Evolutionary conservation across 2,113 vertebrate species (phyloP).

Genomic region (Ellobius talpinus): DNA sequence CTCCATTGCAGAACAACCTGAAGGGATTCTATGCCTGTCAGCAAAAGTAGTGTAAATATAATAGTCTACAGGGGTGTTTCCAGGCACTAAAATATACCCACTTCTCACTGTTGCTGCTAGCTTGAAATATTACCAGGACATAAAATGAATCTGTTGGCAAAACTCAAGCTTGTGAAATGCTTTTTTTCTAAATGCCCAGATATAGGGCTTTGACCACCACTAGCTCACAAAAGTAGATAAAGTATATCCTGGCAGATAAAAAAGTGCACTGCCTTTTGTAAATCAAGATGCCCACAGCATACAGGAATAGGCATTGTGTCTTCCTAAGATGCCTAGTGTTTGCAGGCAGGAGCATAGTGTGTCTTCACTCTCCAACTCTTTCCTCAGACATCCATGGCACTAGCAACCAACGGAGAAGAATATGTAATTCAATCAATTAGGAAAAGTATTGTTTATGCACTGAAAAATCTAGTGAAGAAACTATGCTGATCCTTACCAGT

Average conservation of each 20-base stretch:
- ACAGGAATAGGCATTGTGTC: neutral
- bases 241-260: slow-evolving; percentile 16
- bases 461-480: neutral
- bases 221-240: slow-evolving; percentile 54
- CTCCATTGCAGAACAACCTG: neutral
- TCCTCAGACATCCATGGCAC: neutral
- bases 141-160: slow-evolving; percentile 66
- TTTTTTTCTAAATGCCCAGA: slow-evolving; percentile 53
- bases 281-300: slow-evolving; percentile 7
- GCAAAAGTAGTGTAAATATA: slow-evolving; percentile 42
- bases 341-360: accelerated
- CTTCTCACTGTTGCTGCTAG: slow-evolving; percentile 50
- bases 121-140: slow-evolving; percentile 62
- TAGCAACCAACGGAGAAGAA: neutral
- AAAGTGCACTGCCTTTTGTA: slow-evolving; percentile 23
- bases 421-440: slow-evolving; percentile 17
- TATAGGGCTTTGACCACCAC: slow-evolving; percentile 50
- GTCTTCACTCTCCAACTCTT: neutral
- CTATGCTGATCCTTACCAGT: neutral
- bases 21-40: slow-evolving; percentile 7
- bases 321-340: neutral
- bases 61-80: neutral
- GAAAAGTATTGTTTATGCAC: neutral
- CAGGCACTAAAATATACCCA: slow-evolving; percentile 22
- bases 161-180: slow-evolving; percentile 59